Base-by-base conservation (phyloP, 1,140 invertebrate genomes). In the Drosophila tropicalis region DNA sequence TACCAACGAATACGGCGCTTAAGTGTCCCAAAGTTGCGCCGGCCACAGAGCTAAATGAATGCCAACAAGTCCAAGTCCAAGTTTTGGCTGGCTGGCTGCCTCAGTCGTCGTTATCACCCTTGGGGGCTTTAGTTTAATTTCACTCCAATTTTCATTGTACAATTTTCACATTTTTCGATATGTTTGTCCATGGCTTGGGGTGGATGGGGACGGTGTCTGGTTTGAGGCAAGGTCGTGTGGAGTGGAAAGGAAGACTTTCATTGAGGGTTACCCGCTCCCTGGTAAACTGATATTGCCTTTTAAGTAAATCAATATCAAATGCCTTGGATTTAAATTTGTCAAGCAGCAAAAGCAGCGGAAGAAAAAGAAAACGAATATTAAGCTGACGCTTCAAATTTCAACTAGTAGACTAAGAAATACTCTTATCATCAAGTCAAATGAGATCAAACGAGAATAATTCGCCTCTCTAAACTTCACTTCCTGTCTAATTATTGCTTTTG, bases 271-370 rank as follows among this genome's bases (percentile, higher is more conserved):
- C 29, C 29, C 5, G 54, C 78, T 70, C 69, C 76, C 61, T 68
- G 76, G 83, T 76, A 68, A 87, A 76, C 84, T 85, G 82, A 86
- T 86, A 86, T 87, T 87, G 82, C 82, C 82, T 87, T 86, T 86
- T 86, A 86, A 87, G 79, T 86, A 86, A 86, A 86, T 86, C 82
- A 86, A 86, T 86, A 86, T 73, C 72, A 76, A 87, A 87, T 87
- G 82, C 79, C 79, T 79, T 56, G 82, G 82, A 86, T 79, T 86
- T 82, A 87, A 86, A 79, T 87, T 85, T 85, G 71, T 79, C 77
- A 80, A 85, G 83, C 62, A 62, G 47, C 66, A 61, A 58, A 44
- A 56, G 39, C 3, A 22, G 19, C 22, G 12, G 0, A 39, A 39
- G 29, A 19, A 41, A 29, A 41, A 17, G n/a, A 61, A 57, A 34